Evolutionary conservation across 1,140 invertebrate genomes (phyloP).

Genomic region (Microplitis demolitor): DNA sequence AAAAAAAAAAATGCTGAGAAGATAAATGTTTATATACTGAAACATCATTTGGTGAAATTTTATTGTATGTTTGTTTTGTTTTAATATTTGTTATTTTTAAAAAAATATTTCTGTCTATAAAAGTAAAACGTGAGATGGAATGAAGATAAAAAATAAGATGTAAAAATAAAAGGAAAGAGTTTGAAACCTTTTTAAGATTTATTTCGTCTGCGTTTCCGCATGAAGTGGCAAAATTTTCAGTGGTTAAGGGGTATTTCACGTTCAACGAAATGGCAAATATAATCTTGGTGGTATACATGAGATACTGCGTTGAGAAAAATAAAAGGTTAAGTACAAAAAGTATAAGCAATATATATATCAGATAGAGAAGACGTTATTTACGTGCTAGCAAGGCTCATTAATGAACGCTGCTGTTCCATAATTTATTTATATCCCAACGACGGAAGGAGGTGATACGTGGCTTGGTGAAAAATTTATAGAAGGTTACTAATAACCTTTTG

Average conservation of each 20-base stretch:
- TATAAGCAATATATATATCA: neutral
- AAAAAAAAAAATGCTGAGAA: too few species aligned
- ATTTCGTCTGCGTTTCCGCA: slow-evolving; percentile 15
- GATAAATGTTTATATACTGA: neutral
- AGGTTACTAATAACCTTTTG: neutral
- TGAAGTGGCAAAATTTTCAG: slow-evolving; percentile 22
- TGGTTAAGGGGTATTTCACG: neutral
- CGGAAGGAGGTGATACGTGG: slow-evolving; percentile 12
- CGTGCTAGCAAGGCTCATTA: slow-evolving; percentile 18
- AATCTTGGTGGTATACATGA: neutral
- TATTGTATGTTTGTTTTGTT: neutral
- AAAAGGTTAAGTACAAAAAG: neutral
- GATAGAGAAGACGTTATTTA: slow-evolving; percentile 21
- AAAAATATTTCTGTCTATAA: neutral
- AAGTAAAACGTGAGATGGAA: neutral
- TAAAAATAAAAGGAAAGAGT: neutral
- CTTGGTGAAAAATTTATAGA: slow-evolving; percentile 18
- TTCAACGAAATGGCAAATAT: slow-evolving; percentile 17
- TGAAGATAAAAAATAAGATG: neutral
- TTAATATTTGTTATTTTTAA: too few species aligned
- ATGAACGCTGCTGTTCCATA: slow-evolving; percentile 26
- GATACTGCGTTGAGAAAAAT: neutral
- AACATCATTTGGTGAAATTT: neutral
- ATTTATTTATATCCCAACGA: slow-evolving; percentile 24
- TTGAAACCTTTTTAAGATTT: slow-evolving; percentile 18